Evolutionary conservation across 2,888 invertebrate species (phyloP).

Genomic region (Masnerella sp.): DNA sequence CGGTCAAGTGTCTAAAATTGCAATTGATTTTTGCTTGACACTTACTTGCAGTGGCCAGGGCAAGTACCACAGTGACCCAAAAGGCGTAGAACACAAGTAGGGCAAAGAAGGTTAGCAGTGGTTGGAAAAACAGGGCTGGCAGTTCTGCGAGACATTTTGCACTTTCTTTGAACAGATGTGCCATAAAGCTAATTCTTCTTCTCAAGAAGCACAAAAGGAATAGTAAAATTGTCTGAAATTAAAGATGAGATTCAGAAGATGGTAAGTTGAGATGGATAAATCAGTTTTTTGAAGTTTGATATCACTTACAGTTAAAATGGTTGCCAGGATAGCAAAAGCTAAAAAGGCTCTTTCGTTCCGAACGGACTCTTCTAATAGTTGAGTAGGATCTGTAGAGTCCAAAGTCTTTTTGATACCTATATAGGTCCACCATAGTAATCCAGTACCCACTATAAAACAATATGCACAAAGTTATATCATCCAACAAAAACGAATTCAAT

Average conservation of each 20-base stretch:
- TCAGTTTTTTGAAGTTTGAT: slow-evolving; percentile 18
- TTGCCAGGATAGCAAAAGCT: slow-evolving; percentile 90
- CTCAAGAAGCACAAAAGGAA: slow-evolving; percentile 87
- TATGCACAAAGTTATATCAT: slow-evolving; percentile 17
- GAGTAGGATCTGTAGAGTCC: slow-evolving; percentile 79
- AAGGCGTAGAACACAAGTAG: slow-evolving; percentile 88
- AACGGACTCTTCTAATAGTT: slow-evolving; percentile 85
- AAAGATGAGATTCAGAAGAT: slow-evolving; percentile 40
- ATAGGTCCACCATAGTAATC: slow-evolving; percentile 93
- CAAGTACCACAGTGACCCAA: slow-evolving; percentile 92
- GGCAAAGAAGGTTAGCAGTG: slow-evolving; percentile 88
- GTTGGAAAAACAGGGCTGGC: slow-evolving; percentile 91
- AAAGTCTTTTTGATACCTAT: slow-evolving; percentile 85
- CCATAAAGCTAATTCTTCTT: slow-evolving; percentile 88
- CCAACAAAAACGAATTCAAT: no score
- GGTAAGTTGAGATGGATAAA: no score
- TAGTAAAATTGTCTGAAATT: slow-evolving; percentile 83
- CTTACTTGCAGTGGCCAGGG: slow-evolving; percentile 90
- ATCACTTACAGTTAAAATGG: slow-evolving; percentile 88
- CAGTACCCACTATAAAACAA: slow-evolving; percentile 81
- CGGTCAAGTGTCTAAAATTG: no score
- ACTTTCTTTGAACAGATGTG: slow-evolving; percentile 92
- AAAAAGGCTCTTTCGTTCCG: slow-evolving; percentile 93
- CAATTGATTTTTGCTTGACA: no score
- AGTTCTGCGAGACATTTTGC: slow-evolving; percentile 91